phyloP scores from a whole-genome alignment of 2,797 vertebrate genomes.

The Masticophis lateralis region DNA sequence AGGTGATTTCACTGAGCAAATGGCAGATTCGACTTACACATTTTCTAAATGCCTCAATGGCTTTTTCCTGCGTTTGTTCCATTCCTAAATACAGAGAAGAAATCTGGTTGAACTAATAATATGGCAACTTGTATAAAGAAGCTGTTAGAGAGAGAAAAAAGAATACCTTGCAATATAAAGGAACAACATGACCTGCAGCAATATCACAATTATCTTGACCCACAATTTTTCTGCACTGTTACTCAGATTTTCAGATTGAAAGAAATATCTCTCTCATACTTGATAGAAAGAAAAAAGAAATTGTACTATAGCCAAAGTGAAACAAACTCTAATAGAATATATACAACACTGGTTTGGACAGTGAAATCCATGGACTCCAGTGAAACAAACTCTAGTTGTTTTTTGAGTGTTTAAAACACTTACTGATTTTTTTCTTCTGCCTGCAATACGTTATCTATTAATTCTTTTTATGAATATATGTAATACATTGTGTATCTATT shows the following conservation, averaged over 20 bases:
- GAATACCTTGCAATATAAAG: background rate
- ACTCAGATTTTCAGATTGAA: background rate
- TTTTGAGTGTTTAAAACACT: background rate
- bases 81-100: background rate
- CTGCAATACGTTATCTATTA: background rate
- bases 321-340: background rate
- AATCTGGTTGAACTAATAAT: background rate
- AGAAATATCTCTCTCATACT: background rate
- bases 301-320: too few relatives aligned
- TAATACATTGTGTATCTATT: background rate
- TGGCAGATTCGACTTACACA: background rate
- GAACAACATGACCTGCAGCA: background rate
- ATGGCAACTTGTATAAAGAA: background rate
- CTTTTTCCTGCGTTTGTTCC: background rate
- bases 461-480: background rate
- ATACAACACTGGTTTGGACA: background rate
- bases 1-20: conserved; percentile 12
- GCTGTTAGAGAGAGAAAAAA: background rate
- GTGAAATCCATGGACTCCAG: background rate
- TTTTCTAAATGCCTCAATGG: background rate
- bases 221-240: background rate
- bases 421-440: background rate
- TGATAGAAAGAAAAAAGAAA: background rate
- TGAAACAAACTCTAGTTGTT: background rate
- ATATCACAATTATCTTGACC: background rate